These are phyloP conservation scores for Odontomyia ornata DNA, from an alignment of 2,888 invertebrate genomes.

Conservation along the genomic window DNA sequence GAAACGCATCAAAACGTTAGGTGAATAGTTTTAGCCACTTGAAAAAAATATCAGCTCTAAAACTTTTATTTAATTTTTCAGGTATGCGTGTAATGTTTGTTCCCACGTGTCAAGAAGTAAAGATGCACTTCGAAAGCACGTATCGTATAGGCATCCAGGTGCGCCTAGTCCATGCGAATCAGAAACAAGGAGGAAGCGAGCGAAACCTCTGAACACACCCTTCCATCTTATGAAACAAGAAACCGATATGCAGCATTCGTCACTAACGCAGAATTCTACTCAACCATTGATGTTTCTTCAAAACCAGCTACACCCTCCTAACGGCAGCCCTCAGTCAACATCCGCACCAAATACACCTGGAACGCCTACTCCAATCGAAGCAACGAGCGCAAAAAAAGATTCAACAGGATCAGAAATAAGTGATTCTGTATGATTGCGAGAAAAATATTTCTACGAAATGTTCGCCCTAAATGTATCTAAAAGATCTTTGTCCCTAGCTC, in stretches of 20 bases:
- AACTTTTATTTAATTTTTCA: constrained; percentile 48
- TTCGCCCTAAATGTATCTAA: neutral
- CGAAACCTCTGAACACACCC: constrained; percentile 56
- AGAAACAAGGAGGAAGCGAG: constrained; percentile 63
- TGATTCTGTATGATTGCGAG: constrained; percentile 44
- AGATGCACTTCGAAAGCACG: constrained; percentile 87
- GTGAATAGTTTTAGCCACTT: constrained; percentile 53
- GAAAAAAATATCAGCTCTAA: neutral
- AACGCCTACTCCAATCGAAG: constrained; percentile 35
- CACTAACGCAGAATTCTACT: constrained; percentile 51
- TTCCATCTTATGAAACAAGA: constrained; percentile 51
- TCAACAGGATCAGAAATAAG: constrained; percentile 45
- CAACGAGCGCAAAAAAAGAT: constrained; percentile 44
- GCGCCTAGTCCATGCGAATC: constrained; percentile 64
- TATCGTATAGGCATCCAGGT: constrained; percentile 83
- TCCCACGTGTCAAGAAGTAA: constrained; percentile 87
- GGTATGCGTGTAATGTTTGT: constrained; percentile 87
- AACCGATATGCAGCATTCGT: constrained; percentile 46
- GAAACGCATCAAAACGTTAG: constrained; percentile 88
- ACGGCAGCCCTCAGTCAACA: constrained; percentile 52
- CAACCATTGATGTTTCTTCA: constrained; percentile 61
- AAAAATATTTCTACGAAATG: neutral
- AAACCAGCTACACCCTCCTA: constrained; percentile 61
- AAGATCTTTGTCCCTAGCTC: constrained; percentile 61
- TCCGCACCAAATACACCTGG: constrained; percentile 45